Conservation (phyloP, 2,113 vertebrate genomes). For the Nerophis ophidion region DNA sequence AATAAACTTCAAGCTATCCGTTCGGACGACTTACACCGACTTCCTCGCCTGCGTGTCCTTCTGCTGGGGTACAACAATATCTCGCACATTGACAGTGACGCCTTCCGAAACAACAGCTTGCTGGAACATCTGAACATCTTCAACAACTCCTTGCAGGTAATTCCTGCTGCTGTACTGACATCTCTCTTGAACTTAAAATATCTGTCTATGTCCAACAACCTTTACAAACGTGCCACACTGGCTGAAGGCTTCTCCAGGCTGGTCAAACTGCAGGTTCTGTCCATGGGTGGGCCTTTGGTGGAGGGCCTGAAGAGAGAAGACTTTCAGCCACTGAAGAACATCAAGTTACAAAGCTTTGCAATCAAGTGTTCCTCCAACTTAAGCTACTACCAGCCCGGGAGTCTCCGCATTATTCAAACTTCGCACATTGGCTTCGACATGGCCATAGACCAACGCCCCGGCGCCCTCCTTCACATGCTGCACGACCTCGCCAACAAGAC, state of each 20-base stretch:
- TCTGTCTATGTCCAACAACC: conserved; percentile 78
- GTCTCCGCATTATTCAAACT: conserved; percentile 67
- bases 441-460: conserved; percentile 65
- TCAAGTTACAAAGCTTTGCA: conserved; percentile 63
- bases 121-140: conserved; percentile 74
- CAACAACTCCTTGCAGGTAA: conserved; percentile 74
- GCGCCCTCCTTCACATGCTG: conserved; percentile 61
- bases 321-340: conserved; percentile 61
- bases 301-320: conserved; percentile 57
- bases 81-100: conserved; percentile 56
- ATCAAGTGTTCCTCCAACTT: conserved; percentile 75
- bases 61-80: conserved; percentile 74
- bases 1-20: conserved; percentile 66
- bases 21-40: conserved; percentile 41
- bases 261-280: conserved; percentile 57
- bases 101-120: conserved; percentile 64
- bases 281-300: conserved; percentile 73
- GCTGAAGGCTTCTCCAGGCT: conserved; percentile 58
- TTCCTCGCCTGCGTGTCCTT: conserved; percentile 59
- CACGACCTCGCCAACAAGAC: conserved; percentile 69
- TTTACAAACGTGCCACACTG: conserved; percentile 60
- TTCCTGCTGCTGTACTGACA: conserved; percentile 64
- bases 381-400: conserved; percentile 69
- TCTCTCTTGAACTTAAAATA: conserved; percentile 56
- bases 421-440: conserved; percentile 71